These are phyloP conservation scores for human DNA, from an alignment of 2,113 vertebrate species.

Conservation along the genomic window GRCh38 chr12:94449501-94450000, in stretches of 20 bases:
- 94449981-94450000: background rate
- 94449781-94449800: no score
- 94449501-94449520: no score
- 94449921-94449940: background rate
- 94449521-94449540: no score
- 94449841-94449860: background rate
- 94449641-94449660: background rate
- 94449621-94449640: no score
- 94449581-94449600: no score
- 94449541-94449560: no score
- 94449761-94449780: background rate
- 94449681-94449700: background rate
- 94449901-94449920: background rate
- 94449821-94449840: background rate
- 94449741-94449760: background rate
- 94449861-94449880: background rate
- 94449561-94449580: no score
- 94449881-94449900: background rate
- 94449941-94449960: background rate
- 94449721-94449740: background rate
- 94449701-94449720: background rate
- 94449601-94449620: no score
- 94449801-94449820: background rate
- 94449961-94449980: background rate
- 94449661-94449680: background rate